These are phyloP conservation scores for Callorhinus ursinus DNA, from an alignment of 2,113 vertebrate species.

Conservation along the genomic window DNA sequence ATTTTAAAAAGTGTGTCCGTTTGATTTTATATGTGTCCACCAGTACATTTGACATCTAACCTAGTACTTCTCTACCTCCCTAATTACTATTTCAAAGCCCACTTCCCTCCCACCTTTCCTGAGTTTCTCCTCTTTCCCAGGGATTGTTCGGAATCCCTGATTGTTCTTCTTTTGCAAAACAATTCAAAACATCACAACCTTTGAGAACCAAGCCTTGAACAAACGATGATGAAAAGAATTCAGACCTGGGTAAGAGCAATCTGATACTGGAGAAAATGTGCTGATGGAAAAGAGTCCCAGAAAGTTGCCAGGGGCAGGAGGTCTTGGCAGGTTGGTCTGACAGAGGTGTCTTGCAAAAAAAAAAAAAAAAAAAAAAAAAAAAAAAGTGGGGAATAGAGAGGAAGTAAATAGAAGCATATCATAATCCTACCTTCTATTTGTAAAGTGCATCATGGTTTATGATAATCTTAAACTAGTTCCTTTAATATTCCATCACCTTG, in stretches of 20 bases:
- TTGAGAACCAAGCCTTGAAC: neutral
- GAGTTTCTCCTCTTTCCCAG: neutral
- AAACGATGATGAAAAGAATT: neutral
- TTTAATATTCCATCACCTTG: neutral
- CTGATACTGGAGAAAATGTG: neutral
- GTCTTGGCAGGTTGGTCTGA: neutral
- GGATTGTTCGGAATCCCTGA: neutral
- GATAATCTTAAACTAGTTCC: neutral
- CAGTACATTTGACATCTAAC: neutral
- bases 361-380: neutral
- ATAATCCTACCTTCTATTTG: neutral
- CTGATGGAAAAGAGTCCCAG: neutral
- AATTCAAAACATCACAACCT: neutral
- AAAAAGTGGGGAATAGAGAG: neutral
- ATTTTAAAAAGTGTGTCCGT: neutral
- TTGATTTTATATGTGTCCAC: neutral
- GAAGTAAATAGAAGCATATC: neutral
- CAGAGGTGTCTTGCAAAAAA: neutral
- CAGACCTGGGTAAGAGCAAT: neutral
- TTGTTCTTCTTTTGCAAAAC: neutral
- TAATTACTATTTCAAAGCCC: neutral
- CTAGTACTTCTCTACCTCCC: neutral
- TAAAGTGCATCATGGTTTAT: neutral
- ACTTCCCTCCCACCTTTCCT: neutral
- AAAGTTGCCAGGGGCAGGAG: accelerated